These are phyloP conservation scores for Melanogrammus aeglefinus DNA, from an alignment of 2,797 vertebrate species.

Conservation along the genomic window DNA sequence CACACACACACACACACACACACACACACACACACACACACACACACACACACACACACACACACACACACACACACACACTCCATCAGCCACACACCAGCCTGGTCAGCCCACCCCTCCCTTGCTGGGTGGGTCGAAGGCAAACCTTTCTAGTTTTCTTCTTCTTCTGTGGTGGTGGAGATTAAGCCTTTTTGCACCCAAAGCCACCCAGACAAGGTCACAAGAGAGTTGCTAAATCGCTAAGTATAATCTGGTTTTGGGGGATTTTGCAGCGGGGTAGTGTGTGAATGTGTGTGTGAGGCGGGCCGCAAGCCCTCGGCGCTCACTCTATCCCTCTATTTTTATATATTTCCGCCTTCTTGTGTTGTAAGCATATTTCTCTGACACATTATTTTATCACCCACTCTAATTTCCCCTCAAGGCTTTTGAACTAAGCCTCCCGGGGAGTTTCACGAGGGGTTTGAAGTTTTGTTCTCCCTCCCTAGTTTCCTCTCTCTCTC, in stretches of 20 bases:
- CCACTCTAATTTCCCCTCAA: conserved; percentile 37
- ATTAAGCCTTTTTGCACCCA: conserved; percentile 59
- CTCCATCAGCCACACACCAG: too few relatives aligned
- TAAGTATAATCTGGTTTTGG: conserved; percentile 68
- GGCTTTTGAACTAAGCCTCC: conserved; percentile 57
- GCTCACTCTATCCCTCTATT: conserved; percentile 42
- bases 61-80: too few relatives aligned
- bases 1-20: too few relatives aligned
- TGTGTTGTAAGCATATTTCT: conserved; percentile 64
- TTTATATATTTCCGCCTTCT: conserved; percentile 37
- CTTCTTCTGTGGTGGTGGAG: conserved; percentile 58
- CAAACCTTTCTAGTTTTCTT: conserved; percentile 45
- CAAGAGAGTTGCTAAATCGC: conserved; percentile 57
- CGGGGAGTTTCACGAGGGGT: conserved; percentile 13
- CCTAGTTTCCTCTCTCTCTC: conserved; percentile 1
- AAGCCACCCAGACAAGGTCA: conserved; percentile 51
- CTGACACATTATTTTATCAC: conserved; percentile 60
- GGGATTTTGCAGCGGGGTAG: conserved; percentile 55
- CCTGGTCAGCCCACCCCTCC: too few relatives aligned
- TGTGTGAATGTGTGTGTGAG: conserved; percentile 30
- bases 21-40: too few relatives aligned
- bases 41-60: too few relatives aligned
- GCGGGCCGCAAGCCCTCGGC: conserved; percentile 46
- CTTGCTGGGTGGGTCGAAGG: too few relatives aligned
- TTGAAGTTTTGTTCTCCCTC: conserved; percentile 33